Evolutionary conservation across 2,797 vertebrate genomes (phyloP).

Genomic region (Leuciscus waleckii): DNA sequence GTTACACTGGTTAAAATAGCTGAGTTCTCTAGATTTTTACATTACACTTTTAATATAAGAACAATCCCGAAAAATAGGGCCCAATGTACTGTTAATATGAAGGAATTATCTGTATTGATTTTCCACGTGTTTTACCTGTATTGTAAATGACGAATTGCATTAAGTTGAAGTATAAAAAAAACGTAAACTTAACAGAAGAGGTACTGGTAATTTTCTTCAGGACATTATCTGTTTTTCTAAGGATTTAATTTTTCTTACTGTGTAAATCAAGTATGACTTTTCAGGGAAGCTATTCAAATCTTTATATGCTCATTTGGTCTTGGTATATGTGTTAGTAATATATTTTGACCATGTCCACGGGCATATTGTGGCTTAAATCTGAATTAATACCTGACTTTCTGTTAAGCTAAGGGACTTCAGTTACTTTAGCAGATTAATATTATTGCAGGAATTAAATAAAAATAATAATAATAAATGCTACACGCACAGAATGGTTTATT

Average conservation of each 20-base stretch:
- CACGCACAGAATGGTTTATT: not conserved
- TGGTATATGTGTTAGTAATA: not conserved
- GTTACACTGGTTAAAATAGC: too few relatives aligned
- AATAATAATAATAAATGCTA: not conserved
- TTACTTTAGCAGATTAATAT: not conserved
- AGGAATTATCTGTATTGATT: not conserved
- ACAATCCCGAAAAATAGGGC: not conserved
- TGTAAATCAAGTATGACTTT: not conserved
- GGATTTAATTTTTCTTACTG: not conserved
- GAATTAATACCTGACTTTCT: not conserved
- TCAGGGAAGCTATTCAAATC: not conserved
- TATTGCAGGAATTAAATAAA: not conserved
- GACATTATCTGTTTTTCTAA: not conserved
- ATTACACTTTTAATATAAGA: too few relatives aligned
- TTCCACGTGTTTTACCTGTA: not conserved
- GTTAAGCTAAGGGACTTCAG: not conserved
- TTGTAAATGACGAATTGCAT: not conserved
- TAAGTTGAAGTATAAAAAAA: not conserved
- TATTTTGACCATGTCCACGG: not conserved
- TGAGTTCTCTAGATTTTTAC: rapidly evolving
- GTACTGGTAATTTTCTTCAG: not conserved
- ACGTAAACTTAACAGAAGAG: not conserved
- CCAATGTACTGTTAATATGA: not conserved
- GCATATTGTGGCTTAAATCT: not conserved
- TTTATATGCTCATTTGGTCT: not conserved